Base-by-base conservation (phyloP, 1,140 invertebrate genomes). In the Trinorchestia longiramus region DNA sequence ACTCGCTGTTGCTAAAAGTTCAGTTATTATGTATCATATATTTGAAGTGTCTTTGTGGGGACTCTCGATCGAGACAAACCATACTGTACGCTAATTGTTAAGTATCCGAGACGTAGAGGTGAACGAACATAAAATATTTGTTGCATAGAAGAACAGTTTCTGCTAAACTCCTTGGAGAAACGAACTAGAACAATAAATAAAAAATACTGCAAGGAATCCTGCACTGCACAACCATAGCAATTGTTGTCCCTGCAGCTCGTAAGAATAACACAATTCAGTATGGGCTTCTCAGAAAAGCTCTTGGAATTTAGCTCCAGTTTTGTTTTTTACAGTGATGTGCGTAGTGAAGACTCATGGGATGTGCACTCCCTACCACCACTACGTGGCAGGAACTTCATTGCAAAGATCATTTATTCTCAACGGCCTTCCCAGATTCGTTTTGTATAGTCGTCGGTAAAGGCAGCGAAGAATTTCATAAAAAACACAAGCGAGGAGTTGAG, bases 391-490 rank as follows among this genome's bases (percentile, higher is more conserved):
- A 77, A 77, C 11, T 77, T 23, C 62, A 77, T 36, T 77, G 62
- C 62, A 19, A 77, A 77, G 28, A 77, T 28, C 88, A 42, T 90
- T 90, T 90, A 90, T 90, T 90, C 41, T 90, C 41, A 36, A 77
- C 43, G 43, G 23, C 88, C 88, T 90, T 90, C 88, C 8, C n/a
- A 8, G 41, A 43, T 41, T 4, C 41, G 43, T 43, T 36, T 11
- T 90, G 41, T 90, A 41, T 90, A 15, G 41, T 42, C 88, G 36
- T 90, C 28, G 8, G n/a, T 42, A 42, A 90, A 43, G 43, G 41
- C 88, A 28, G 41, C 36, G 88, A 90, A 41, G 88, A 90, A 77
- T 77, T 90, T 28, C 88, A 90, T 43, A 90, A 90, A 90, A 90
- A 90, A 41, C 41, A 53, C 8, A 8, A 42, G 88, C 43, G 88